phyloP scores from a whole-genome alignment of 2,888 invertebrate species.

The Drosophila nr. perissopoda region DNA sequence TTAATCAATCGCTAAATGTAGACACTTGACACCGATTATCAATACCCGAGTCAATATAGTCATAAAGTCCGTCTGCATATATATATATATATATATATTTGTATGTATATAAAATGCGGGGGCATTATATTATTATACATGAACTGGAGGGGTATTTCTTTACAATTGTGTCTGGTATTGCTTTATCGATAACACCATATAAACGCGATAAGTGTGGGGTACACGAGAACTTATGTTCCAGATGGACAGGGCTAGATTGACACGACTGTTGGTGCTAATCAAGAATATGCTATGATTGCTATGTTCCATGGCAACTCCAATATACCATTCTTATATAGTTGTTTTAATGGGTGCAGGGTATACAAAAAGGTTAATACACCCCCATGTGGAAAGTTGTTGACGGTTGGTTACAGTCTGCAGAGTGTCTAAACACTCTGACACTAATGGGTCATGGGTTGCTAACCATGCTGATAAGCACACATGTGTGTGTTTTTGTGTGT shows the following conservation, averaged over 20 bases:
- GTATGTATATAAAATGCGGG: neutral
- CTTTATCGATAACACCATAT: neutral
- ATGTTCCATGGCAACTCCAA: neutral
- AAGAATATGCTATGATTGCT: neutral
- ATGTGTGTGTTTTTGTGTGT: neutral
- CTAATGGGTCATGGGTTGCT: conserved; percentile 37
- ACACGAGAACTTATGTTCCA: neutral
- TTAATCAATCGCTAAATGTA: neutral
- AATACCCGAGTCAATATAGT: neutral
- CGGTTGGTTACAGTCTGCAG: conserved; percentile 13
- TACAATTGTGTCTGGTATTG: neutral
- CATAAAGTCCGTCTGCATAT: neutral
- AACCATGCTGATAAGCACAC: conserved; percentile 34
- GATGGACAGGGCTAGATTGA: neutral
- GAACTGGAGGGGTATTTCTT: neutral
- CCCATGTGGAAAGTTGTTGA: neutral
- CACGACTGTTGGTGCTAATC: neutral
- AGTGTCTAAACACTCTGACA: conserved; percentile 32
- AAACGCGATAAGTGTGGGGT: neutral
- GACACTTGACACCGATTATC: neutral
- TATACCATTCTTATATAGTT: neutral
- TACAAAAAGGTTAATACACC: neutral
- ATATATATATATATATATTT: neutral
- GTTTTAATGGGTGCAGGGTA: neutral
- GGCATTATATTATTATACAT: neutral